Percentiles rank a stretch among this genome's conserved stretches.
Evolutionary conservation across 37 sponge, comb jelly and placozoan species (phyloP).

Genomic region (Agelas oroides): DNA sequence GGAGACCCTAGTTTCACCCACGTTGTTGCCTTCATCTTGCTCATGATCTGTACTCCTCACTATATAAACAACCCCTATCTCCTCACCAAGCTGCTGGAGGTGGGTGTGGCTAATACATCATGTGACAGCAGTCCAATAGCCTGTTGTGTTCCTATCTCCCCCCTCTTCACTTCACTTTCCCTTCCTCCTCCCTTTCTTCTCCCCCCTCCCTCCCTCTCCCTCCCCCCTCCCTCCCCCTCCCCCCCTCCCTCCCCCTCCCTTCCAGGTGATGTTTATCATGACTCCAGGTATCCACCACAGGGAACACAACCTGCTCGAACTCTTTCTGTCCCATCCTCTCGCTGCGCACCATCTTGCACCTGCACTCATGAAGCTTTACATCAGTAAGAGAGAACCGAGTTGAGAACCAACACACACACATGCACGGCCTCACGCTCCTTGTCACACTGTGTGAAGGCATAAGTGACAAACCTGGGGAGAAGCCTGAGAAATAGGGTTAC

Average conservation of each 20-base stretch:
- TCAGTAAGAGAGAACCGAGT: too few species aligned
- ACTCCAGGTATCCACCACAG: constrained; percentile 58
- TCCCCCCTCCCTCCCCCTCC: background rate
- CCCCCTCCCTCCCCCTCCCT: background rate
- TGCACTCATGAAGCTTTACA: constrained; percentile 77
- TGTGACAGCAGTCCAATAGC: too few species aligned
- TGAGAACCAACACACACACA: too few species aligned
- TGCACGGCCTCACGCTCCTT: too few species aligned
- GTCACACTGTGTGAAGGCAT: too few species aligned
- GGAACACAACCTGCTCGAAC: constrained; percentile 47
- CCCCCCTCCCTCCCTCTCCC: background rate
- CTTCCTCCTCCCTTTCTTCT: too few species aligned
- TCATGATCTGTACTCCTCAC: constrained; percentile 54
- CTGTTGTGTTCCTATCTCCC: background rate
- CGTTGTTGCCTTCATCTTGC: constrained; percentile 57
- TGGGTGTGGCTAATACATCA: too few species aligned
- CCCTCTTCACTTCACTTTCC: too few species aligned
- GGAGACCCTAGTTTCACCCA: constrained; percentile 56
- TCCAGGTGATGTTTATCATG: constrained; percentile 69
- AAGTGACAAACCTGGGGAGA: too few species aligned
- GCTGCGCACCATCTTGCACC: constrained; percentile 43
- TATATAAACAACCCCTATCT: constrained; percentile 92
- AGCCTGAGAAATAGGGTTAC: too few species aligned
- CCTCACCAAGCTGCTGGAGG: constrained; percentile 89
- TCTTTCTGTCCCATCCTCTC: constrained; percentile 46